Conservation (phyloP, 1,140 invertebrate species). For the Cepaea nemoralis region DNA sequence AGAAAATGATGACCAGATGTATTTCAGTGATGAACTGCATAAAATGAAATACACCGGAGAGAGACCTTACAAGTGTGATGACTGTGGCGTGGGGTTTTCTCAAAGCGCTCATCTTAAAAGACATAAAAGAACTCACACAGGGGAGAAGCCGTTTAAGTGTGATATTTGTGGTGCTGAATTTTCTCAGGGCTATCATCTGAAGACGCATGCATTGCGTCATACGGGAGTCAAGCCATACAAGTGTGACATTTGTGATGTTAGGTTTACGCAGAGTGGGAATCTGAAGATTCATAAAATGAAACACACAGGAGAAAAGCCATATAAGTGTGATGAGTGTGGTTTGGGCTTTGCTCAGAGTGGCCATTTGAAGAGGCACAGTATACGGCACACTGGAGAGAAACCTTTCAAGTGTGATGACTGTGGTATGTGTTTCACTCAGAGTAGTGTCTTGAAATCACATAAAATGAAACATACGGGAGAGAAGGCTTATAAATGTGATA, state of each 20-base stretch:
- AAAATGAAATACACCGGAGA: not conserved
- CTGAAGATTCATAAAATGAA: not conserved
- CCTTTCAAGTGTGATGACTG: conserved; percentile 18
- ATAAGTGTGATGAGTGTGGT: not conserved
- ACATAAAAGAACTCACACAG: not conserved
- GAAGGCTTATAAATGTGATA: conserved; percentile 14
- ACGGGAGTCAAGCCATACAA: conserved; percentile 3
- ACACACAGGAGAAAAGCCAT: conserved; percentile 9
- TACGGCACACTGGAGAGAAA: conserved; percentile 16
- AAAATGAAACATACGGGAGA: conserved; percentile 13
- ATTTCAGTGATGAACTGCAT: not conserved
- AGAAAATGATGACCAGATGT: not conserved
- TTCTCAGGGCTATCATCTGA: not conserved
- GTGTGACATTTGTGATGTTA: conserved; percentile 2
- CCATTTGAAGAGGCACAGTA: not conserved
- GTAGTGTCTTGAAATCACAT: not conserved
- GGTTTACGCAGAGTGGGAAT: not conserved
- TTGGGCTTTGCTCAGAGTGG: not conserved
- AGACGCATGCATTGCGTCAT: not conserved
- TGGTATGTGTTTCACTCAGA: not conserved
- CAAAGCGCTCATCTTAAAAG: not conserved
- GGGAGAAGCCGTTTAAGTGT: conserved; percentile 15
- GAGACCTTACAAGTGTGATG: not conserved
- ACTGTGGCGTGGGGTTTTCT: not conserved
- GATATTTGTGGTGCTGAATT: not conserved